Base-by-base conservation (phyloP, 2,888 invertebrate species). In the Pterobdella sp. region DNA sequence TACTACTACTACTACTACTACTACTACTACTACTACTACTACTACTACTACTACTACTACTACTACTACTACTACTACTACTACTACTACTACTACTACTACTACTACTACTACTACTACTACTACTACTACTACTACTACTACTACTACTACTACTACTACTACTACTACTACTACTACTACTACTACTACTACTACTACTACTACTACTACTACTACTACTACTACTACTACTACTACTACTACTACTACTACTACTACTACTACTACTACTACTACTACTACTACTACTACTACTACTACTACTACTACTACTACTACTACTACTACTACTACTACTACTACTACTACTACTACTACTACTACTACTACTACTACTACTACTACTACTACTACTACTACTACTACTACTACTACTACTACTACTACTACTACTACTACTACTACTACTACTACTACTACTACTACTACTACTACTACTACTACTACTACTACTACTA, bases 371-470 rank as follows among this genome's bases (percentile, higher is more conserved):
- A 63, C n/a, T 29, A 63, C n/a, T 63, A 63, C n/a, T 63, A 63
- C n/a, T 63, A 63, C n/a, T 63, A 63, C 26, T 63, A 63, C n/a
- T 63, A 63, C n/a, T 63, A 63, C n/a, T 63, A 63, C n/a, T 63
- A 63, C 31, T 22, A 63, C n/a, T 63, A 63, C n/a, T 63, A 63
- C n/a, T 63, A 63, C 31, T 22, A 63, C n/a, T 63, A 63, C n/a
- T 63, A 63, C n/a, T 63, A 63, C 31, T 22, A 63, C n/a, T 42
- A 42, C 49, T 42, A 42, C 49, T 42, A 42, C 49, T 42, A 14
- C 49, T 42, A 42, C 49, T 42, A 42, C 49, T 42, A 42, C 49
- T 42, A 42, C 49, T 42, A 42, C 49, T 42, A 42, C 49, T 42
- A 42, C 49, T 42, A 42, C 49, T 42, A 42, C 49, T 42, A 42